Conservation (phyloP, 2,888 invertebrate genomes). For the Pemphredon lugubris region DNA sequence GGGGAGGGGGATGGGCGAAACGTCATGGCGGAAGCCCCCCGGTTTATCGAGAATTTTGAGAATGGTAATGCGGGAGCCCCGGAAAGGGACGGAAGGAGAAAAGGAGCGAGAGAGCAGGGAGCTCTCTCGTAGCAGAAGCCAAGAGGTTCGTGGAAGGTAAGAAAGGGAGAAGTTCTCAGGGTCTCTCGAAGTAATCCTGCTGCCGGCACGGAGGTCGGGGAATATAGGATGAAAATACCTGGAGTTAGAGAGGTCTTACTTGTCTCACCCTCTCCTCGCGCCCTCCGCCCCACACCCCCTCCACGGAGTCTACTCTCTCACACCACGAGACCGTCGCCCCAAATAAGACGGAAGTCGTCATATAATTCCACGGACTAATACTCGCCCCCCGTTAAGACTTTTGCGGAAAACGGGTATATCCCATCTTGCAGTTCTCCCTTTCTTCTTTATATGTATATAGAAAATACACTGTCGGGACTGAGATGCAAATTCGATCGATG, state of each 20-base stretch:
- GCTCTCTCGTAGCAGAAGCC: slow-evolving; percentile 46
- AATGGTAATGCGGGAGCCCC: slow-evolving; percentile 66
- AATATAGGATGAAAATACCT: slow-evolving; percentile 81
- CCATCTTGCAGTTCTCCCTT: not conserved
- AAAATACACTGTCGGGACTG: not conserved
- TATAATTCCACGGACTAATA: slow-evolving; percentile 78
- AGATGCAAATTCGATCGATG: slow-evolving; percentile 6
- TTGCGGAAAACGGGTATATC: not conserved
- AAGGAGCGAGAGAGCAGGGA: slow-evolving; percentile 30
- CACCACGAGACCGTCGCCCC: slow-evolving; percentile 62
- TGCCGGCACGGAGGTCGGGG: slow-evolving; percentile 71
- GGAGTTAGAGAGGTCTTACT: slow-evolving; percentile 80
- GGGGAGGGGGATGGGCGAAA: slow-evolving; percentile 30
- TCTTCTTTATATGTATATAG: not conserved
- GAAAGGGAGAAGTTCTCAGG: slow-evolving; percentile 76
- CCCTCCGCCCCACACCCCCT: slow-evolving; percentile 30
- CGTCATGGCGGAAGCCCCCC: slow-evolving; percentile 53
- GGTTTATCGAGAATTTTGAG: slow-evolving; percentile 73
- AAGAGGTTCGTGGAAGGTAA: slow-evolving; percentile 59
- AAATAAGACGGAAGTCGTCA: slow-evolving; percentile 78
- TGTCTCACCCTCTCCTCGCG: slow-evolving; percentile 56
- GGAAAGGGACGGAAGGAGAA: slow-evolving; percentile 29
- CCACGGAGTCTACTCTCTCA: slow-evolving; percentile 33
- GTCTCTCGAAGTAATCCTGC: slow-evolving; percentile 78
- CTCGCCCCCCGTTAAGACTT: slow-evolving; percentile 68